phyloP scores from a whole-genome alignment of 2,797 vertebrate species.

The Picus viridis region DNA sequence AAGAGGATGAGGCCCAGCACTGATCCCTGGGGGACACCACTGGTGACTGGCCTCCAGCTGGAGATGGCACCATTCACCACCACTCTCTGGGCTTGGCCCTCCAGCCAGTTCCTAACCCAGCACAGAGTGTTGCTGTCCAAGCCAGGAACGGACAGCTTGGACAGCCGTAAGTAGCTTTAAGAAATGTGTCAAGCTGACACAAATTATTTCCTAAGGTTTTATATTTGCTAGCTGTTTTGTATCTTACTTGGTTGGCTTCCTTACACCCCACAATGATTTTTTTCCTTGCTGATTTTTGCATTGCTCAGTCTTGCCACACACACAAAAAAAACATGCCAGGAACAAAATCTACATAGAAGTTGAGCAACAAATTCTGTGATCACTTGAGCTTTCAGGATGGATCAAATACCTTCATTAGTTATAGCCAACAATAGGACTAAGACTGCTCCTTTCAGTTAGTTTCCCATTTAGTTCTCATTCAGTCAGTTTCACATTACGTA shows the following conservation, averaged over 20 bases:
- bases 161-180: background rate
- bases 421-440: background rate
- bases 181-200: background rate
- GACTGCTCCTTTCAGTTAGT: background rate
- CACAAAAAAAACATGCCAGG: background rate
- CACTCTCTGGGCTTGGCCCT: too few relatives aligned
- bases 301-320: background rate
- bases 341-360: background rate
- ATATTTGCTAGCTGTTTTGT: background rate
- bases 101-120: too few relatives aligned
- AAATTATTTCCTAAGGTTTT: background rate
- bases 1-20: too few relatives aligned
- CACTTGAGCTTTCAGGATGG: background rate
- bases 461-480: background rate
- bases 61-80: too few relatives aligned
- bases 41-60: too few relatives aligned
- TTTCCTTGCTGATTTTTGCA: background rate
- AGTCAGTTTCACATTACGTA: background rate
- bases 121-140: too few relatives aligned
- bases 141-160: too few relatives aligned
- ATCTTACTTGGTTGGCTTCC: background rate
- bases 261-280: background rate
- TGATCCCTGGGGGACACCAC: too few relatives aligned
- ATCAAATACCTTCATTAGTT: background rate
- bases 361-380: background rate